These are phyloP conservation scores for Brachyopa scutellaris DNA, from an alignment of 2,888 invertebrate genomes.

Conservation along the genomic window DNA sequence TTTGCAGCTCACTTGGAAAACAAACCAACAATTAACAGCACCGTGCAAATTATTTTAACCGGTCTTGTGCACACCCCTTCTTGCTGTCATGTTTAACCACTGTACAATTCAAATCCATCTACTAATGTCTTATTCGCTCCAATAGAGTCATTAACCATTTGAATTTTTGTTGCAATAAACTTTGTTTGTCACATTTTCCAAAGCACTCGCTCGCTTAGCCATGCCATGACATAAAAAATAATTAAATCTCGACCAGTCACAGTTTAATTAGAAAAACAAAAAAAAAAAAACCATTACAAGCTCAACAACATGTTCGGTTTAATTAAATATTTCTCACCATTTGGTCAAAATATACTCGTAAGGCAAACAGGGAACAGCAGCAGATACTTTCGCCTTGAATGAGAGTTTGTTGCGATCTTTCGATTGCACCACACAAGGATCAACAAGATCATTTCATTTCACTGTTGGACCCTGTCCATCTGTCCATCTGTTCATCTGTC, in stretches of 20 bases:
- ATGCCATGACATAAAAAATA: conserved; percentile 35
- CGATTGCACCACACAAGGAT: conserved; percentile 20
- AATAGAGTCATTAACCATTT: conserved; percentile 51
- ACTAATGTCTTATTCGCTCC: conserved; percentile 40
- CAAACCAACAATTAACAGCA: conserved; percentile 51
- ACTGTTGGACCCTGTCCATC: conserved; percentile 26
- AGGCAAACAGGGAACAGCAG: not conserved
- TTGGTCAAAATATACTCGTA: conserved; percentile 12
- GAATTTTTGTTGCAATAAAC: conserved; percentile 7
- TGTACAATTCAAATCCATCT: conserved; percentile 14
- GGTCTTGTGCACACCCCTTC: conserved; percentile 34
- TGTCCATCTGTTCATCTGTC: conserved; percentile 38
- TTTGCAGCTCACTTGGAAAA: conserved; percentile 47
- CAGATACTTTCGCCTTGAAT: conserved; percentile 55
- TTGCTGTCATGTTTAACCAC: conserved; percentile 35
- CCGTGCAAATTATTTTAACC: conserved; percentile 48
- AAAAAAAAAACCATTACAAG: not conserved
- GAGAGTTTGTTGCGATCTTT: conserved; percentile 9
- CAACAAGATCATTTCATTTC: conserved; percentile 48
- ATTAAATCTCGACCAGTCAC: conserved; percentile 15
- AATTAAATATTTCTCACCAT: conserved; percentile 38
- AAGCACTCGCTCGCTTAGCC: not conserved
- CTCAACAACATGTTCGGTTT: conserved; percentile 6
- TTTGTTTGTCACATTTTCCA: conserved; percentile 25
- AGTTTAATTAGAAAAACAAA: conserved; percentile 16